Evolutionary conservation across 1,140 invertebrate species (phyloP), one percentile per base, ranked within the genome.

Genomic region (Nephila pilipes): DNA sequence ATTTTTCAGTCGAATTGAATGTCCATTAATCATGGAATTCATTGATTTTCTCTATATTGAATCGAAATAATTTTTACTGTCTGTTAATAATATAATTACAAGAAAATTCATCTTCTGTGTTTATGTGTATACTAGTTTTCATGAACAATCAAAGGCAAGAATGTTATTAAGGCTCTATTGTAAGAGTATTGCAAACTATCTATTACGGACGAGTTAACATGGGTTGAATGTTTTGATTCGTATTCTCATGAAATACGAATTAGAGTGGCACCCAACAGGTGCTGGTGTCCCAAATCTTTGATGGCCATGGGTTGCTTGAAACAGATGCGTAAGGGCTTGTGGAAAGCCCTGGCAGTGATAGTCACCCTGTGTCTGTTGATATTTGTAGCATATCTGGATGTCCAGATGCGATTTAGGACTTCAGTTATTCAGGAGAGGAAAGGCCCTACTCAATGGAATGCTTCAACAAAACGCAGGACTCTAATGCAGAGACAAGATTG

Each of bases 341-440:
- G 87, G 87, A 75, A 63, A 36, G 38, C 25, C n/a, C 20, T 79
- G 18, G 65, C 38, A 22, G 54, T 90, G n/a, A 16, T 32, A 32
- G n/a, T 20, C 1, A 38, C 54, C 3, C 65, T 90, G 46, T 90
- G 54, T 4, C 18, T 90, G 18, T 25, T 90, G 12, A 25, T 90
- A 20, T 79, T 46, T 38, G 87, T 90, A 1, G 87, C 69, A 4
- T 90, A 75, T 46, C 32, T 90, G 63, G 87, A 90, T 32, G 87
- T 32, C 18, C 85, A 88, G 85, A 69, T 69, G 58, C 46, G 87
- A 5, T 90, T 46, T 14, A 2, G 65, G 18, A 90, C 87, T 16
- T 29, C 55, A 14, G 22, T 29, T 16, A 10, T 57, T 3, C 57
- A 65, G 22, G 85, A 88, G 10, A 75, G 29, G 32, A 75, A 75